Evolutionary conservation across 2,888 invertebrate genomes (phyloP).

Genomic region (Pimpla rufipes): DNA sequence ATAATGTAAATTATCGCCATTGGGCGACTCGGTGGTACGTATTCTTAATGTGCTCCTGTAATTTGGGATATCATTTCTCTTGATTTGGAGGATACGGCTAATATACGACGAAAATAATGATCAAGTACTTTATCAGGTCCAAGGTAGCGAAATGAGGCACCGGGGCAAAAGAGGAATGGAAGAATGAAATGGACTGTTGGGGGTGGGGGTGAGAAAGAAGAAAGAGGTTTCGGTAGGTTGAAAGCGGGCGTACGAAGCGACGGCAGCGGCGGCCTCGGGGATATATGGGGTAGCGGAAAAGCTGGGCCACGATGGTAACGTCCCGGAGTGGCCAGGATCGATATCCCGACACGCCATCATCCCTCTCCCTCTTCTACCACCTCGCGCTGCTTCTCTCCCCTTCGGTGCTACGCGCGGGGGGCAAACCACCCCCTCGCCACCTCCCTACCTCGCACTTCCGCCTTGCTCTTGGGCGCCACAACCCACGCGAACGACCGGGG

Average conservation of each 20-base stretch:
- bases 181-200: constrained; percentile 21
- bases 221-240: constrained; percentile 53
- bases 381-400: constrained; percentile 48
- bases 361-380: constrained; percentile 70
- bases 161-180: constrained; percentile 10
- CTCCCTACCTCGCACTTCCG: constrained; percentile 61
- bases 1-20: no score
- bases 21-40: background rate
- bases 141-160: constrained; percentile 18
- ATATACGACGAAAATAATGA: constrained; percentile 6
- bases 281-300: constrained; percentile 72
- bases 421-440: constrained; percentile 59
- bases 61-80: background rate
- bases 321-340: constrained; percentile 79
- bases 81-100: background rate
- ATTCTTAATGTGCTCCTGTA: background rate
- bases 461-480: constrained; percentile 53
- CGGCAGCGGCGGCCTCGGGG: constrained; percentile 49
- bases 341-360: constrained; percentile 81
- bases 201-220: constrained; percentile 1
- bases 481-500: constrained; percentile 40
- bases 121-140: constrained; percentile 10
- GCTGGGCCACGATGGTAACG: constrained; percentile 77
- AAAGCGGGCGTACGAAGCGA: constrained; percentile 53
- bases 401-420: constrained; percentile 60